These are phyloP conservation scores for Thermophis baileyi DNA, from an alignment of 2,113 vertebrate species.

Conservation along the genomic window DNA sequence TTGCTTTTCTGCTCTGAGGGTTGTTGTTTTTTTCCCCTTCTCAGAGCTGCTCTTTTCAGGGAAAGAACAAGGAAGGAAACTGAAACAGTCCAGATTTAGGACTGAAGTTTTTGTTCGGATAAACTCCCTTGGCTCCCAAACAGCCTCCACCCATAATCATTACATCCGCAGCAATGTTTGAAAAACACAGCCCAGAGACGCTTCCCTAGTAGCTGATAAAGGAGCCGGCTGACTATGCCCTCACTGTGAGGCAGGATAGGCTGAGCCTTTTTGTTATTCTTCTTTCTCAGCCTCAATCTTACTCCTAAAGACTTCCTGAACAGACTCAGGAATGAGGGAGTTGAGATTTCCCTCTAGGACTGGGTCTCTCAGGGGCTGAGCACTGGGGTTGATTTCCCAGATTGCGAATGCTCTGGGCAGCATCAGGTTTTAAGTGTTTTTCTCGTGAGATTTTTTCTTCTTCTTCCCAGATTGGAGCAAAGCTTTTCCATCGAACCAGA, in stretches of 20 bases:
- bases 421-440: constrained; percentile 3
- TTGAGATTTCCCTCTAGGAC: background rate
- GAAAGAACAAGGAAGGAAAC: constrained; percentile 93
- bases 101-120: constrained; percentile 86
- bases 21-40: constrained; percentile 25
- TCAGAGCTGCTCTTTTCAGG: constrained; percentile 74
- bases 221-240: constrained; percentile 12
- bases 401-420: constrained; percentile 45
- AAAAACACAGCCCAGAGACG: constrained; percentile 68
- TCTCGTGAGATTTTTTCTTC: background rate
- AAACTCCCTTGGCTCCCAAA: constrained; percentile 77
- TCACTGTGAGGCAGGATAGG: constrained; percentile 8
- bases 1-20: constrained; percentile 10
- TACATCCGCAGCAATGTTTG: constrained; percentile 77
- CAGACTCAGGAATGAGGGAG: background rate
- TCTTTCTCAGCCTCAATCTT: background rate
- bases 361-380: constrained; percentile 16
- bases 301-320: constrained; percentile 8
- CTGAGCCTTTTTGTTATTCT: constrained; percentile 3
- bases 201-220: constrained; percentile 54
- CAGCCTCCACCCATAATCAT: constrained; percentile 85
- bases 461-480: background rate
- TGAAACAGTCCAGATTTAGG: constrained; percentile 81
- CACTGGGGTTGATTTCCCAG: constrained; percentile 46
- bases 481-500: background rate